Conservation (phyloP, 2,888 invertebrate genomes). For the Ophioninae sp. region DNA sequence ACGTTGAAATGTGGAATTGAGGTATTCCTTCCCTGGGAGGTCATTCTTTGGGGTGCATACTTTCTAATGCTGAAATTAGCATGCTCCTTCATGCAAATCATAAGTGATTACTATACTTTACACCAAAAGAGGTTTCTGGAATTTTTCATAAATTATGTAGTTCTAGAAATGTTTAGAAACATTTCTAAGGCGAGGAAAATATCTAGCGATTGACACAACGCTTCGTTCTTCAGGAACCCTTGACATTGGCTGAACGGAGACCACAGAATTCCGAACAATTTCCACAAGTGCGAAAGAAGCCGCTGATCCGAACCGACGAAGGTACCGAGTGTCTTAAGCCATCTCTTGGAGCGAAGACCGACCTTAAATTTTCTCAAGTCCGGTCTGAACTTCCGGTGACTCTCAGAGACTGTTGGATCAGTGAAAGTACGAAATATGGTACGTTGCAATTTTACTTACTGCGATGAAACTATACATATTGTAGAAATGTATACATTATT, state of each 20-base stretch:
- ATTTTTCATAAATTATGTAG: no score
- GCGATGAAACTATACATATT: neutral
- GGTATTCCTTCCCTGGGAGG: neutral
- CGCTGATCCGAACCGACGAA: neutral
- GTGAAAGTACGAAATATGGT: neutral
- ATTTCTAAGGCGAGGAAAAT: neutral
- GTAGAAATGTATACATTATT: neutral
- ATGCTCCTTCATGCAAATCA: no score
- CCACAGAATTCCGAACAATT: neutral
- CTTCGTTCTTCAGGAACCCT: neutral
- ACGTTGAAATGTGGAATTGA: neutral
- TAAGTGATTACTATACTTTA: no score
- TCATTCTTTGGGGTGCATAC: no score
- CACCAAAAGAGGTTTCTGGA: no score
- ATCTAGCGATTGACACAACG: neutral
- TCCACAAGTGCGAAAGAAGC: neutral
- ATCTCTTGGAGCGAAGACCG: neutral
- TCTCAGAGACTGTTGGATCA: neutral
- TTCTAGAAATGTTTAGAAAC: no score
- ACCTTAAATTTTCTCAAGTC: neutral
- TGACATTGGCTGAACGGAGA: neutral
- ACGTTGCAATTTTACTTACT: neutral
- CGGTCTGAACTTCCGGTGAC: neutral
- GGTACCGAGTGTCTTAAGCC: neutral
- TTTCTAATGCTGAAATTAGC: no score